Evolutionary conservation across 1,140 invertebrate species (phyloP).

Genomic region (Drosophila asahinai): DNA sequence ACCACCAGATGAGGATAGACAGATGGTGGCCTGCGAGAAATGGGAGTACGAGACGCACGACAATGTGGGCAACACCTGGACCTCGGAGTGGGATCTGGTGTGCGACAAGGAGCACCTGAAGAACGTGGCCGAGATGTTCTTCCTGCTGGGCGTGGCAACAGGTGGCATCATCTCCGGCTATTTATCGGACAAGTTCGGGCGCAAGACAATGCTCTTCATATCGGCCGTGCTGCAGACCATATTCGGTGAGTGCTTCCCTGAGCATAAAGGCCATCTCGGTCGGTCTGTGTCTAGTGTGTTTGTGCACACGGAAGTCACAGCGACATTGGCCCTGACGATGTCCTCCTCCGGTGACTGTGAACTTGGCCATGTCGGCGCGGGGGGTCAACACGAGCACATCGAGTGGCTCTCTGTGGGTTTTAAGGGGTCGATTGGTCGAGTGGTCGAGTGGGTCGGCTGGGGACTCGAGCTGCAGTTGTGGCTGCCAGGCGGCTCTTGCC

Average conservation of each 20-base stretch:
- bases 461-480: constrained; percentile 33
- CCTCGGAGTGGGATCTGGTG: constrained; percentile 89
- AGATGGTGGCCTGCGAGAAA: constrained; percentile 86
- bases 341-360: constrained; percentile 47
- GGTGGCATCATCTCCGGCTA: constrained; percentile 90
- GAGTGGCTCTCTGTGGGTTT: constrained; percentile 29
- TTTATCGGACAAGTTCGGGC: constrained; percentile 91
- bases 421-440: constrained; percentile 22
- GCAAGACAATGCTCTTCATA: constrained; percentile 90
- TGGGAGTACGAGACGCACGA: constrained; percentile 89
- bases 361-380: constrained; percentile 51
- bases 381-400: constrained; percentile 48
- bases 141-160: constrained; percentile 89
- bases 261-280: constrained; percentile 21
- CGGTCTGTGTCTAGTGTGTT: neutral
- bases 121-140: constrained; percentile 89
- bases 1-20: constrained; percentile 24
- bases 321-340: constrained; percentile 60
- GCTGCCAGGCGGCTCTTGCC: constrained; percentile 38
- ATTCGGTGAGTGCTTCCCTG: constrained; percentile 85
- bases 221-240: constrained; percentile 89
- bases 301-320: constrained; percentile 54
- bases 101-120: constrained; percentile 88
- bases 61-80: constrained; percentile 87
- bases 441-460: constrained; percentile 32